Conservation (phyloP, 1,140 invertebrate species). For the Monochamus saltuarius region DNA sequence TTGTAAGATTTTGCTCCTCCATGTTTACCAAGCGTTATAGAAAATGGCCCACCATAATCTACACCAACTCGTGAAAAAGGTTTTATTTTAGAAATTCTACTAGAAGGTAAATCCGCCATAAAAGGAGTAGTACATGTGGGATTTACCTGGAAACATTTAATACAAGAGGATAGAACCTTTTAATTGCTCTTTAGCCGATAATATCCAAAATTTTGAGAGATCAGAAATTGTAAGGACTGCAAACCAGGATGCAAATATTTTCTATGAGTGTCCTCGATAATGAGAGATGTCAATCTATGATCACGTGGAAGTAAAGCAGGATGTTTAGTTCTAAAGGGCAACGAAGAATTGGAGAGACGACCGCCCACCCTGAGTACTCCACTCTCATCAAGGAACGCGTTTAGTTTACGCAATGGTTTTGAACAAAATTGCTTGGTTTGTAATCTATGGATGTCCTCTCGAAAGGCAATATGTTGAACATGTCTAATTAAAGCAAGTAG, state of each 20-base stretch:
- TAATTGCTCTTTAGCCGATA: slow-evolving; percentile 4
- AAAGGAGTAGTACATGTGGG: background rate
- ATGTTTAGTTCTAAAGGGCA: slow-evolving; percentile 18
- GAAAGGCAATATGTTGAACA: slow-evolving; percentile 2
- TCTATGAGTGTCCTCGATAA: slow-evolving; percentile 10
- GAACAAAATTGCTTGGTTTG: too few species aligned
- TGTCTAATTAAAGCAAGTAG: background rate
- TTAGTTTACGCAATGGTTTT: too few species aligned
- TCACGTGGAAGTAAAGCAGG: slow-evolving; percentile 11
- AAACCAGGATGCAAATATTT: slow-evolving; percentile 17
- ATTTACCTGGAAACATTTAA: slow-evolving; percentile 7
- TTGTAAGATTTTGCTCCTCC: slow-evolving; percentile 6
- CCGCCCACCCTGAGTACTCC: slow-evolving; percentile 17
- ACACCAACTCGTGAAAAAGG: slow-evolving; percentile 12
- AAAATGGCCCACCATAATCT: slow-evolving; percentile 20
- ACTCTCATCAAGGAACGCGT: too few species aligned
- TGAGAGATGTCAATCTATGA: slow-evolving; percentile 7
- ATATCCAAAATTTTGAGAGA: slow-evolving; percentile 18
- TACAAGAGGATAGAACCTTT: slow-evolving; percentile 3
- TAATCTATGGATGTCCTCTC: background rate
- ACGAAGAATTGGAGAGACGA: slow-evolving; percentile 26
- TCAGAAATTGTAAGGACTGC: slow-evolving; percentile 10
- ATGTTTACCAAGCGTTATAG: slow-evolving; percentile 8
- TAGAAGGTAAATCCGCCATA: slow-evolving; percentile 15
- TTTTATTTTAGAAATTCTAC: slow-evolving; percentile 6